These are phyloP conservation scores for Naja naja DNA, from an alignment of 2,113 vertebrate species.

Conservation along the genomic window DNA sequence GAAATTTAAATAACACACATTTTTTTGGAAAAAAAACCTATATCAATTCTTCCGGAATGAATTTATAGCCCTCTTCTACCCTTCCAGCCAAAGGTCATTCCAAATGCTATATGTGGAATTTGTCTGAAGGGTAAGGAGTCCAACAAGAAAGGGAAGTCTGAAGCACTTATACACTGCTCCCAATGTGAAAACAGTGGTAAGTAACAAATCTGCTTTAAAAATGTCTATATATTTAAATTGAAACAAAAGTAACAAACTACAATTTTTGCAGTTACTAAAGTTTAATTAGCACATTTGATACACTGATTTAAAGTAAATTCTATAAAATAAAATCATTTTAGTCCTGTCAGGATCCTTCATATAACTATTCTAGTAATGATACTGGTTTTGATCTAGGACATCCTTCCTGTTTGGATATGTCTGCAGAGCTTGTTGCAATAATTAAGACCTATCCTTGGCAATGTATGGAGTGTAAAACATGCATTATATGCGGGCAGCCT, in stretches of 20 bases:
- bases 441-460: constrained; percentile 98
- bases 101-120: constrained; percentile 99
- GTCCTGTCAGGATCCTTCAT: constrained; percentile 10
- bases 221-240: constrained; percentile 35
- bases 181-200: constrained; percentile 98
- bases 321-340: constrained; percentile 21
- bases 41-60: constrained; percentile 75
- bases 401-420: constrained; percentile 97
- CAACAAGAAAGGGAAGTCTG: constrained; percentile 94
- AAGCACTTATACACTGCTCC: constrained; percentile 98
- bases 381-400: constrained; percentile 84
- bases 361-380: constrained; percentile 60
- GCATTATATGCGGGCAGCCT: constrained; percentile 92
- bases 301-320: constrained; percentile 18
- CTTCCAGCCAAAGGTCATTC: constrained; percentile 99
- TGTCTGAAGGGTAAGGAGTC: constrained; percentile 99
- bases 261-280: neutral
- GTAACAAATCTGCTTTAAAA: constrained; percentile 61
- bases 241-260: neutral
- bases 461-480: constrained; percentile 99
- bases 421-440: constrained; percentile 82
- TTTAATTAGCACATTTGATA: neutral
- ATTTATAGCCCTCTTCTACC: constrained; percentile 99
- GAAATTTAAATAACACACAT: constrained; percentile 40
- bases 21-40: constrained; percentile 54